A percentile compares a stretch with the other conserved stretches of the same genome.
Conservation (phyloP, 2,113 vertebrate genomes). For the Dissostichus mawsoni region DNA sequence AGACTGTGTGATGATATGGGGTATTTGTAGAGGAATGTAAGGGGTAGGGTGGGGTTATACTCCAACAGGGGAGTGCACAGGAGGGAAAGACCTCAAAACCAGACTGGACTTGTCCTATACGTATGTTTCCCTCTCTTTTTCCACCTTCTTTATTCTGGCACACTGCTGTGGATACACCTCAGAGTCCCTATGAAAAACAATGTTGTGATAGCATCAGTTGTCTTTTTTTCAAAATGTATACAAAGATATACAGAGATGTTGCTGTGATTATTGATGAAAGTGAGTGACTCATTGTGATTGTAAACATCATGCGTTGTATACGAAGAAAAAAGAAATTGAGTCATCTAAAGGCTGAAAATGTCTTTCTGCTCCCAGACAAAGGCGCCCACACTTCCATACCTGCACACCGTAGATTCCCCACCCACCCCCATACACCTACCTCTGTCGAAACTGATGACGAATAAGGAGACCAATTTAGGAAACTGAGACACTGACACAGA, state of each 20-base stretch:
- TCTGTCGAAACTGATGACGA: conserved; percentile 64
- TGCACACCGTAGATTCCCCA: neutral
- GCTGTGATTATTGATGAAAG: conserved; percentile 7
- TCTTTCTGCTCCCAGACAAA: neutral
- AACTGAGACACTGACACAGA: conserved; percentile 3
- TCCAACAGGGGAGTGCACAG: neutral
- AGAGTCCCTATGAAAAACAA: neutral
- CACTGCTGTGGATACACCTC: neutral
- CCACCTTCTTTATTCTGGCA: neutral
- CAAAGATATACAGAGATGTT: neutral
- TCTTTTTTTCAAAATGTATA: neutral
- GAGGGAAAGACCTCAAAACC: conserved; percentile 52
- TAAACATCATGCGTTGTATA: neutral
- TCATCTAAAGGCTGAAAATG: conserved; percentile 6
- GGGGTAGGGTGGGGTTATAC: conserved; percentile 57
- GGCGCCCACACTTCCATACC: conserved; percentile 21
- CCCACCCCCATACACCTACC: neutral
- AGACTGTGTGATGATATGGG: neutral
- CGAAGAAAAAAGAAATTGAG: conserved; percentile 26
- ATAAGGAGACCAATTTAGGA: conserved; percentile 22
- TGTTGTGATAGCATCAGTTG: neutral
- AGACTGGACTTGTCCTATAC: conserved; percentile 72
- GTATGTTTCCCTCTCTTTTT: conserved; percentile 35
- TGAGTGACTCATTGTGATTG: conserved; percentile 5
- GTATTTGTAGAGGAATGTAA: conserved; percentile 78